Percentiles rank a stretch among this genome's conserved stretches.
phyloP scores from a whole-genome alignment of 1,140 invertebrate genomes.

The Vollenhovia emeryi region DNA sequence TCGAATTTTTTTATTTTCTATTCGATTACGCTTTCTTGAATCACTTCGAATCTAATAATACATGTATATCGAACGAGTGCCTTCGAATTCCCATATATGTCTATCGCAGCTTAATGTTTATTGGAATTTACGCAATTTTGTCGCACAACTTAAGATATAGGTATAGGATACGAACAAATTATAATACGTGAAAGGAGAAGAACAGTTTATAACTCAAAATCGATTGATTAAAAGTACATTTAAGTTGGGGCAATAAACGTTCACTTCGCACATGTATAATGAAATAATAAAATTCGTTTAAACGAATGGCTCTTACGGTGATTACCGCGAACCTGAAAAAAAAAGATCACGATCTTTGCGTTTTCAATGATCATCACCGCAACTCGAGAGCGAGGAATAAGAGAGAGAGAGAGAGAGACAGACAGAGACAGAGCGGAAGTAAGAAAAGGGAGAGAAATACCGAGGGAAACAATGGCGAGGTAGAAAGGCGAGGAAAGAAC shows the following conservation, averaged over 20 bases:
- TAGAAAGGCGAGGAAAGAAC: constrained; percentile 55
- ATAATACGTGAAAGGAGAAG: constrained; percentile 73
- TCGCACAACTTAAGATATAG: constrained; percentile 11
- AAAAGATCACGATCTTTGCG: constrained; percentile 60
- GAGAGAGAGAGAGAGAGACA: constrained; percentile 18
- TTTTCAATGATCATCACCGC: constrained; percentile 62
- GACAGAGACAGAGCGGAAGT: constrained; percentile 18
- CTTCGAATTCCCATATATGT: constrained; percentile 26
- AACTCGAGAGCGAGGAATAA: constrained; percentile 30
- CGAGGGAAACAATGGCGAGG: constrained; percentile 12
- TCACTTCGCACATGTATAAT: constrained; percentile 77
- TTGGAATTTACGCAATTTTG: constrained; percentile 24
- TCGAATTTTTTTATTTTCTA: constrained; percentile 34
- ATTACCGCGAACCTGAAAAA: constrained; percentile 60
- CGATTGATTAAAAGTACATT: constrained; percentile 81
- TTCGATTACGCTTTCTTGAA: constrained; percentile 35
- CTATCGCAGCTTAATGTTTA: constrained; percentile 33
- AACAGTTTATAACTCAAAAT: constrained; percentile 82
- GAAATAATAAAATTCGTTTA: constrained; percentile 78
- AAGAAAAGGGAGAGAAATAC: constrained; percentile 3
- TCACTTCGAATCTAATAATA: constrained; percentile 24
- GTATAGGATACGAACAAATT: constrained; percentile 53
- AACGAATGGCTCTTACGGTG: constrained; percentile 71
- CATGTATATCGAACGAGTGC: constrained; percentile 52
- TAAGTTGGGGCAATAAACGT: constrained; percentile 79